Evolutionary conservation across 2,797 vertebrate species (phyloP).

Genomic region (Limosa lapponica): DNA sequence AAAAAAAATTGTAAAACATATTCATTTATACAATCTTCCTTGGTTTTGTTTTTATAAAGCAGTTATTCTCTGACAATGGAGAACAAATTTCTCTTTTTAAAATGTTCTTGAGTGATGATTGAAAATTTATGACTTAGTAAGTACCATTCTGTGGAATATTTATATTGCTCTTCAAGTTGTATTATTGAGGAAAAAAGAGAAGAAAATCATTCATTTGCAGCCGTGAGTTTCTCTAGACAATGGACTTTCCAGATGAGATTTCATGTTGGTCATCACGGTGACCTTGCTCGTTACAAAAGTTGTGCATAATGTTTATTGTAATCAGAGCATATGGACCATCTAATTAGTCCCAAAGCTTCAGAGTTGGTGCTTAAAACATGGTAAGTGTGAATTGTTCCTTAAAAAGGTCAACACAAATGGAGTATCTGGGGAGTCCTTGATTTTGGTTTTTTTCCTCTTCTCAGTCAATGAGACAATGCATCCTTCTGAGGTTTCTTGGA

Average conservation of each 20-base stretch:
- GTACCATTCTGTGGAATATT: neutral
- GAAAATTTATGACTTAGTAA: constrained; percentile 15
- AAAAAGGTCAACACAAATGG: constrained; percentile 4
- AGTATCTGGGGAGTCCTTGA: neutral
- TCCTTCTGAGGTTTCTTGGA: neutral
- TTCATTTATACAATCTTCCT: neutral
- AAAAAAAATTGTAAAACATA: neutral
- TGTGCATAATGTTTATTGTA: neutral
- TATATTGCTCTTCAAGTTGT: neutral
- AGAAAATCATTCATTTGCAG: neutral
- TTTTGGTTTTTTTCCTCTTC: neutral
- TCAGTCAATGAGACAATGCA: neutral
- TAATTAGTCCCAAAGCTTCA: constrained; percentile 55
- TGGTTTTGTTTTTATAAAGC: neutral
- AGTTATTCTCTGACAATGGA: neutral
- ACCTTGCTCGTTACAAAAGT: constrained; percentile 10
- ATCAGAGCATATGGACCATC: neutral
- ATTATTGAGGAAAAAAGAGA: neutral
- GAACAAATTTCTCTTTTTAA: neutral
- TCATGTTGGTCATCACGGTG: neutral
- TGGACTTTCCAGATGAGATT: neutral
- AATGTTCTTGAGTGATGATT: neutral
- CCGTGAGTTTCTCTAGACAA: neutral
- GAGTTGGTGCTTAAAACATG: neutral
- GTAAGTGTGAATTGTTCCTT: constrained; percentile 1